Base-by-base conservation (phyloP, 2,113 vertebrate species). In the Pandion haliaetus region DNA sequence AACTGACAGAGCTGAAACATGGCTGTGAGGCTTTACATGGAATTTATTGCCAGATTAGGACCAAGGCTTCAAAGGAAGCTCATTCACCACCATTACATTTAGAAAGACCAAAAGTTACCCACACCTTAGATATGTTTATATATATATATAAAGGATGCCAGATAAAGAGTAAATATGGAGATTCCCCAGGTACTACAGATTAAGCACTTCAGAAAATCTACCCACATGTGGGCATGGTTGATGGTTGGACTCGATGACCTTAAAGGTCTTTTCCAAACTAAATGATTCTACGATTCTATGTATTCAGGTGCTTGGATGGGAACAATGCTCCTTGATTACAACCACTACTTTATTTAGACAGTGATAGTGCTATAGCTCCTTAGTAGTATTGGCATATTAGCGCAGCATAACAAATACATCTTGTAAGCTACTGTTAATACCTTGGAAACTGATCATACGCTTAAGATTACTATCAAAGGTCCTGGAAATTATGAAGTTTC, bases 281-380 rank as follows among this genome's bases (percentile, higher is more conserved):
- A n/a, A n/a, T n/a, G n/a, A n/a, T n/a, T n/a, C n/a, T n/a, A n/a
- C n/a, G n/a, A n/a, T n/a, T n/a, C n/a, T n/a, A n/a, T n/a, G 67
- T 82, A 69, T n/a, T 59, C 50, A 69, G 24, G 12, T 80, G 38
- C 20, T 66, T 70, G 57, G 8, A n/a, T 54, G 29, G 40, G 25
- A 82, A 26, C 21, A 26, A 26, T 3, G 8, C 57, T 45, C 29
- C 19, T 50, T 0, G 0, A 16, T 36, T 78, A 21, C n/a, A 63
- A 38, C 7, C 58, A 32, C 36, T 78, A 21, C 34, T 65, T 80
- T 70, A 65, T 76, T 45, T 59, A 29, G 38, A 54, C n/a, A 29
- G 24, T 4, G 25, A 49, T 10, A 59, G 38, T 69, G 12, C 49
- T 52, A 17, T 19, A 61, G 28, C 12, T 71, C 57, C 65, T 71